These are phyloP conservation scores for Glareola pratincola DNA, from an alignment of 2,113 vertebrate genomes.

Conservation along the genomic window DNA sequence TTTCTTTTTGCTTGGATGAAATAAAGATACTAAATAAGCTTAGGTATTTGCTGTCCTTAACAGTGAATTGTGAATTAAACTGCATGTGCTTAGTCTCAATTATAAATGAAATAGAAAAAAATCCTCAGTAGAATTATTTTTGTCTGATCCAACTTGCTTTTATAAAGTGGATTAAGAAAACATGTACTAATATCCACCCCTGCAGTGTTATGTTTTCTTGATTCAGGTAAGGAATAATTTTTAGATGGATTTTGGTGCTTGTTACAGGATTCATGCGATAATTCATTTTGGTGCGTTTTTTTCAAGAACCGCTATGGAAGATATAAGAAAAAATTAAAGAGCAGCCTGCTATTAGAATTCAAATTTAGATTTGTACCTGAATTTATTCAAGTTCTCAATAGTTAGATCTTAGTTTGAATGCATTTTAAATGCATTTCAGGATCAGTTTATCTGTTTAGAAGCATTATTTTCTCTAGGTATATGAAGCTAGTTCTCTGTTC, in stretches of 20 bases:
- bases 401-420: not conserved
- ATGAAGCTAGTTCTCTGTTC: not conserved
- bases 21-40: not conserved
- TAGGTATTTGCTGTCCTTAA: not conserved
- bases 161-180: not conserved
- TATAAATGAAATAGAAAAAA: not conserved
- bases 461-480: not conserved
- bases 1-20: not conserved
- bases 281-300: not conserved
- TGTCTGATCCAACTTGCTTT: not conserved
- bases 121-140: not conserved
- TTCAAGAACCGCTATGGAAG: rapidly evolving
- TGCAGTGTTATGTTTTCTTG: not conserved
- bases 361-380: not conserved
- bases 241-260: not conserved
- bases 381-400: not conserved
- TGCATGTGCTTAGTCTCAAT: not conserved
- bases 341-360: rapidly evolving
- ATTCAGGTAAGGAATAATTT: not conserved
- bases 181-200: not conserved
- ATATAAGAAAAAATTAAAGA: not conserved
- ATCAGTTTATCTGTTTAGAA: not conserved
- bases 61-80: not conserved
- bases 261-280: not conserved
- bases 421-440: not conserved